phyloP scores from a whole-genome alignment of 2,113 vertebrate genomes.

The Ovis canadensis region DNA sequence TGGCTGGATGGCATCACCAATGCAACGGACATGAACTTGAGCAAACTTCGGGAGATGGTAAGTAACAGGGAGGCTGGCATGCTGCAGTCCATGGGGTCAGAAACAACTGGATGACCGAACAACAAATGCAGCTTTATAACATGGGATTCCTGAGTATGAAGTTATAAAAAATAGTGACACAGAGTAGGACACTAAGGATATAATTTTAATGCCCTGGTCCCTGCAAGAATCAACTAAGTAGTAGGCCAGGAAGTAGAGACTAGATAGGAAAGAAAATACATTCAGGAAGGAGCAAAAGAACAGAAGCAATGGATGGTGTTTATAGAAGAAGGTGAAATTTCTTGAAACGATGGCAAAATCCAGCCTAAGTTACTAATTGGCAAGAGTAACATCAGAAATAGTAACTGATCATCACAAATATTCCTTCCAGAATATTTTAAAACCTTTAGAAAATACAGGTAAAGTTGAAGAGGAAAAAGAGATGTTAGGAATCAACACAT shows the following conservation, averaged over 20 bases:
- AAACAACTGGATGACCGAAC: neutral
- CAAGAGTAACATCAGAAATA: conserved; percentile 18
- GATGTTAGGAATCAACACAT: conserved; percentile 7
- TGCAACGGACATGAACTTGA: neutral
- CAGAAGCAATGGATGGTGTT: neutral
- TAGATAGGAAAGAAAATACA: conserved; percentile 26
- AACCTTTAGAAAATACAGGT: conserved; percentile 34
- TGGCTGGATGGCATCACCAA: neutral
- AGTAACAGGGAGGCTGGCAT: neutral
- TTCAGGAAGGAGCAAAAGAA: conserved; percentile 18
- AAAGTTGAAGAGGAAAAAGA: neutral
- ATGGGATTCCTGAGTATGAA: neutral
- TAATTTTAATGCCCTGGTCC: neutral
- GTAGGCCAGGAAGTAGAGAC: neutral
- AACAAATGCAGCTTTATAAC: conserved; percentile 9
- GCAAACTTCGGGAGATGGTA: neutral
- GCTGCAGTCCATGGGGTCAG: neutral
- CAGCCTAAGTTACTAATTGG: neutral
- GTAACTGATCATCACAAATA: neutral
- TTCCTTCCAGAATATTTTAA: neutral
- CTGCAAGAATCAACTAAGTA: conserved; percentile 15
- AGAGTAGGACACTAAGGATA: neutral
- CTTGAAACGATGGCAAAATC: neutral
- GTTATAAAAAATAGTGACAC: neutral
- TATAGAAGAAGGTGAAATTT: neutral